phyloP scores from a whole-genome alignment of 2,797 vertebrate genomes.

The Threskiornis aethiopicus region DNA sequence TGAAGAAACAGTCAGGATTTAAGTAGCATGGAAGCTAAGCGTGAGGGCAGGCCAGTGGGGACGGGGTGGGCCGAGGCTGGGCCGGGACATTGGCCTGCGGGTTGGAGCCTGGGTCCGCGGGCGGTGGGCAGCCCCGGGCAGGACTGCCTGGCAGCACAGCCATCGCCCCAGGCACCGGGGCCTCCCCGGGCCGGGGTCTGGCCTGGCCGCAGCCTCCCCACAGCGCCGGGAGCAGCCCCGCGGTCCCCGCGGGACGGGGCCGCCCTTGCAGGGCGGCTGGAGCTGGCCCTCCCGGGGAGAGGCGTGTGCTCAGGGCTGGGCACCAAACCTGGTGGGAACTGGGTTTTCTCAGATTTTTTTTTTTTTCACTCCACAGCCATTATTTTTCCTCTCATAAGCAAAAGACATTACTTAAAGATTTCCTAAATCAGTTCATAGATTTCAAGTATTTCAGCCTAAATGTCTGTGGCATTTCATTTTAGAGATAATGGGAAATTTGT shows the following conservation, averaged over 20 bases:
- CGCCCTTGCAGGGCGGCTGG: fast-evolving
- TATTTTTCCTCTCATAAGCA: background rate
- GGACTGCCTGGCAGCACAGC: background rate
- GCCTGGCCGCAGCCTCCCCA: too few species aligned
- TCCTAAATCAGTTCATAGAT: background rate
- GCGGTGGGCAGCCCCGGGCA: fast-evolving
- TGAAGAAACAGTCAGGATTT: background rate
- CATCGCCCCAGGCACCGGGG: background rate
- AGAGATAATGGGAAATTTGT: background rate
- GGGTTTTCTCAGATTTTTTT: background rate
- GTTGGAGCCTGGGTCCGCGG: background rate
- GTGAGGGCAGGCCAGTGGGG: background rate
- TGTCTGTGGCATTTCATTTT: background rate
- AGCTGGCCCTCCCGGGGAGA: fast-evolving
- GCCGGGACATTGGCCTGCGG: fast-evolving
- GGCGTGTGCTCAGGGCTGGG: background rate
- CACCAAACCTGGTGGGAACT: background rate
- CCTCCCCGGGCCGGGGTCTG: background rate
- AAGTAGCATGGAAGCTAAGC: background rate
- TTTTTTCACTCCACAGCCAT: background rate
- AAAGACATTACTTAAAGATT: background rate
- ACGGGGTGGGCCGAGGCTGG: background rate
- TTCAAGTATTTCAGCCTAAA: background rate
- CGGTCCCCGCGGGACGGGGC: fast-evolving
- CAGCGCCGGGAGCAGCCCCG: too few species aligned